Evolutionary conservation across 92 coral and sea anemone species (phyloP).

Genomic region (Pocillopora grandis): DNA sequence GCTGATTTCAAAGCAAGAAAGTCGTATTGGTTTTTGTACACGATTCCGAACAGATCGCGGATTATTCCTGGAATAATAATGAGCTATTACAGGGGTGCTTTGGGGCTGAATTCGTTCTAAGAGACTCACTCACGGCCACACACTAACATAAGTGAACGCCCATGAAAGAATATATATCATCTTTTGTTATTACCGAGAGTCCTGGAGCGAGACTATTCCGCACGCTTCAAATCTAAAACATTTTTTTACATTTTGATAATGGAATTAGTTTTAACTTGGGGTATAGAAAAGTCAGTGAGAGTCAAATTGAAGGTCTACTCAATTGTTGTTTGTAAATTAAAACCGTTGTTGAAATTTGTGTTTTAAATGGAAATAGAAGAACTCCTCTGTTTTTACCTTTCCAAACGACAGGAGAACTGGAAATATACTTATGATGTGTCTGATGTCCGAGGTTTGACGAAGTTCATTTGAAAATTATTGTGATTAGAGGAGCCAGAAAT

Average conservation of each 20-base stretch:
- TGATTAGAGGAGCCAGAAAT: background rate
- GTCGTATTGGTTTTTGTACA: background rate
- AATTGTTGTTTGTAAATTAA: background rate
- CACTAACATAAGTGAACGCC: background rate
- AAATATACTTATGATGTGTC: too few species aligned
- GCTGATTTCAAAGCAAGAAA: too few species aligned
- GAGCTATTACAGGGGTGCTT: too few species aligned
- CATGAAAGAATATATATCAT: background rate
- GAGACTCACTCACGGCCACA: too few species aligned
- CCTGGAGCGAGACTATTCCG: constrained; percentile 13
- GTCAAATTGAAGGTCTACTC: background rate
- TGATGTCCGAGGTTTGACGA: background rate
- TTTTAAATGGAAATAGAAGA: background rate
- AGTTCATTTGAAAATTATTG: background rate
- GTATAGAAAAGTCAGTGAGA: background rate
- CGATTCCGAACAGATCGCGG: background rate
- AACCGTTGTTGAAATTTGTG: background rate
- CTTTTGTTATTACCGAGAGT: background rate
- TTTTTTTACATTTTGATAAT: background rate
- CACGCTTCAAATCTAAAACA: background rate
- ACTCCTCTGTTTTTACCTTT: background rate
- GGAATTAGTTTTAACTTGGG: background rate
- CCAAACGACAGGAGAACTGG: too few species aligned
- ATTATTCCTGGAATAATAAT: background rate
- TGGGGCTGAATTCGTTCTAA: too few species aligned